Percentiles rank a stretch among this genome's conserved stretches.
Evolutionary conservation across 2,797 vertebrate species (phyloP).

Genomic region (Hydrophis major): DNA sequence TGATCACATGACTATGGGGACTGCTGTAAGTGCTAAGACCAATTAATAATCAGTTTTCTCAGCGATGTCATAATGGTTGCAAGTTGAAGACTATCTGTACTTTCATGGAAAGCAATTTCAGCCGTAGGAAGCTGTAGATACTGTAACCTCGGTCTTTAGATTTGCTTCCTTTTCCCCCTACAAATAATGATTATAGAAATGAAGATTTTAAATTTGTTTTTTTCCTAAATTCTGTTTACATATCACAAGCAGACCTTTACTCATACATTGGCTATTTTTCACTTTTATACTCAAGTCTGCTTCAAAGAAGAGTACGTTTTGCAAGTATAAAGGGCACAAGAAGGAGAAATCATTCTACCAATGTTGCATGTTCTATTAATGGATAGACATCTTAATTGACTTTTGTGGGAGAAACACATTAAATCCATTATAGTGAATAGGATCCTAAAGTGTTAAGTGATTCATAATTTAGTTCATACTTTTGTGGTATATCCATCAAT

Average conservation of each 20-base stretch:
- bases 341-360: background rate
- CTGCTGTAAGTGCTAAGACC: background rate
- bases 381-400: constrained; percentile 2
- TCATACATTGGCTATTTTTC: background rate
- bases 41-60: background rate
- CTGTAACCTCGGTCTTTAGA: background rate
- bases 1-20: background rate
- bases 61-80: background rate
- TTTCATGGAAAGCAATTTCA: constrained; percentile 41
- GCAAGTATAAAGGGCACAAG: background rate
- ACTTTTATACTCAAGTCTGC: background rate
- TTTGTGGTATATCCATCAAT: background rate
- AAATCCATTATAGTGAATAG: constrained; percentile 42
- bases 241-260: background rate
- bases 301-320: background rate
- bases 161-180: background rate
- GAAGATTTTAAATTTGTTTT: constrained; percentile 2
- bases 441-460: constrained; percentile 36
- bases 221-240: constrained; percentile 14
- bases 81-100: background rate
- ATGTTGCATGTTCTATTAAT: background rate
- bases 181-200: background rate
- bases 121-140: constrained; percentile 32
- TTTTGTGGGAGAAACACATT: background rate
- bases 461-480: background rate